Evolutionary conservation across 2,888 invertebrate genomes (phyloP).

Genomic region (Palloptera scutellata): DNA sequence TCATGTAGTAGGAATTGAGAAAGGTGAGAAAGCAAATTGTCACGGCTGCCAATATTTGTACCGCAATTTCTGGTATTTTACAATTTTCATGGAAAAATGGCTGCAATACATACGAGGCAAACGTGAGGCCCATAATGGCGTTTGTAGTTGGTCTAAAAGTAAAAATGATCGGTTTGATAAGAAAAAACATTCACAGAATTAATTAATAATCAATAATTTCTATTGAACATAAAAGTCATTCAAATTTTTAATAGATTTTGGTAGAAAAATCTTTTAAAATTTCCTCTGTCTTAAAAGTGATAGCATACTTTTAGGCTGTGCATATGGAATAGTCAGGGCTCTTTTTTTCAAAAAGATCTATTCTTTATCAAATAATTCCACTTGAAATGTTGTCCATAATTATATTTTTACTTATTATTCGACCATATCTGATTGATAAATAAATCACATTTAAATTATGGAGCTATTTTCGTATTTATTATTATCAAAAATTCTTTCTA

Average conservation of each 20-base stretch:
- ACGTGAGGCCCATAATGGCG: conserved; percentile 95
- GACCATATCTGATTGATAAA: too few relatives aligned
- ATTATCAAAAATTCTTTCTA: too few relatives aligned
- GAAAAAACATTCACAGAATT: conserved; percentile 20
- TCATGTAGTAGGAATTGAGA: conserved; percentile 88
- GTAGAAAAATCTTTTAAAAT: not conserved
- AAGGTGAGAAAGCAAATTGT: conserved; percentile 90
- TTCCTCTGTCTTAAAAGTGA: not conserved
- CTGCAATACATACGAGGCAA: conserved; percentile 89
- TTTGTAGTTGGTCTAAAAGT: conserved; percentile 87
- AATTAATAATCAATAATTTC: not conserved
- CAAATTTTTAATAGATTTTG: not conserved
- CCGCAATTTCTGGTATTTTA: conserved; percentile 73
- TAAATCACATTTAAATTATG: too few relatives aligned
- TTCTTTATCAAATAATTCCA: too few relatives aligned
- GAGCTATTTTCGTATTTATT: too few relatives aligned
- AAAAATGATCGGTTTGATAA: conserved; percentile 48
- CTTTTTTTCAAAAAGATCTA: too few relatives aligned
- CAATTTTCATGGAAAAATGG: conserved; percentile 83
- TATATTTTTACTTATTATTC: too few relatives aligned
- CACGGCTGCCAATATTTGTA: conserved; percentile 79
- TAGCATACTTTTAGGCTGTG: not conserved
- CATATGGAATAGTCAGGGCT: too few relatives aligned
- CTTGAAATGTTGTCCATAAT: too few relatives aligned
- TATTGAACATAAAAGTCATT: not conserved